Evolutionary conservation across 2,888 invertebrate genomes (phyloP).

Genomic region (Dryococelus australis): DNA sequence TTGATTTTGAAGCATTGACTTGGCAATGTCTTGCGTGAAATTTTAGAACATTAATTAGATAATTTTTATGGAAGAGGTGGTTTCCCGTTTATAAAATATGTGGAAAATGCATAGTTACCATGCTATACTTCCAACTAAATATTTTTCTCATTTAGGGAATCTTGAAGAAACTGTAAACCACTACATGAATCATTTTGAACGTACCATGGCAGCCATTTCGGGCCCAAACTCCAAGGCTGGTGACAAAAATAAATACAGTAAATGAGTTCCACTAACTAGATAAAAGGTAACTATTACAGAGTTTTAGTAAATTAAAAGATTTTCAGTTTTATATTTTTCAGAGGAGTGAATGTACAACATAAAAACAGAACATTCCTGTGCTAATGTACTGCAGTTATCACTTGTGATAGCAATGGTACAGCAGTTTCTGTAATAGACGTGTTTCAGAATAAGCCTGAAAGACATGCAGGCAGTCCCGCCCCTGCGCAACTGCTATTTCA

Average conservation of each 20-base stretch:
- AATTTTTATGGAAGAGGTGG: background rate
- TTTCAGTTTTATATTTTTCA: background rate
- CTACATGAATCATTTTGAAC: conserved; percentile 11
- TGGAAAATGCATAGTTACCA: background rate
- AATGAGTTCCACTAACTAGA: background rate
- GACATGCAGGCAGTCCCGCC: too few species aligned
- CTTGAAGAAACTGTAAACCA: conserved; percentile 3
- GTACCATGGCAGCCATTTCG: conserved; percentile 8
- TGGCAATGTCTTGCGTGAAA: too few species aligned
- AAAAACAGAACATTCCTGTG: too few species aligned
- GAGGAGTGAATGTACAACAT: background rate
- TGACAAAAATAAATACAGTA: conserved; percentile 9
- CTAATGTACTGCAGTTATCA: too few species aligned
- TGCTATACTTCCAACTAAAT: conserved; percentile 6
- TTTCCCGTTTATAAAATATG: background rate
- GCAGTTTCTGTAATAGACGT: too few species aligned
- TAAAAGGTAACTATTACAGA: conserved; percentile 1
- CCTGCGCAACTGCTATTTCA: too few species aligned
- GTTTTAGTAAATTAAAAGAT: background rate
- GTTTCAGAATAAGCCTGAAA: too few species aligned
- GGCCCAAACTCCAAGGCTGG: conserved; percentile 9
- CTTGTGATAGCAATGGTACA: too few species aligned
- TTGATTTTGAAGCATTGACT: too few species aligned
- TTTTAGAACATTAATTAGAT: too few species aligned
- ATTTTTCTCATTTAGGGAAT: conserved; percentile 11